phyloP scores from a whole-genome alignment of 2,113 vertebrate genomes.

The Sminthopsis crassicaudata region DNA sequence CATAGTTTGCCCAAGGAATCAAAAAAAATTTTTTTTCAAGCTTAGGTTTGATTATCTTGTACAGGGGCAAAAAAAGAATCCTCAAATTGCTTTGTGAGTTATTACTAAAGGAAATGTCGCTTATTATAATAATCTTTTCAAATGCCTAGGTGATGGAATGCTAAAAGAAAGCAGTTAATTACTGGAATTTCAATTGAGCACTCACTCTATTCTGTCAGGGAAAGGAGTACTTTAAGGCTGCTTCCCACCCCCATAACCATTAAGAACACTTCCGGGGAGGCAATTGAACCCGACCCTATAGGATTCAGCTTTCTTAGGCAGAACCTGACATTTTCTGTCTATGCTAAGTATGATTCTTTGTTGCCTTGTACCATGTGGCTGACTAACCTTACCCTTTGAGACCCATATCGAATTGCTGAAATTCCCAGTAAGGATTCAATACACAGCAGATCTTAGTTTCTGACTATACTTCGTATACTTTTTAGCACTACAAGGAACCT shows the following conservation, averaged over 20 bases:
- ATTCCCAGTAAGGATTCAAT: background rate
- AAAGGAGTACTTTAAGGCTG: background rate
- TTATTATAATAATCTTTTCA: background rate
- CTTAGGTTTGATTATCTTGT: no score
- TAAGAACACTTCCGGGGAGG: background rate
- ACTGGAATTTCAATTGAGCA: background rate
- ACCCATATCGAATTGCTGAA: background rate
- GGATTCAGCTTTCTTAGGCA: background rate
- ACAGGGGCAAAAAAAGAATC: background rate
- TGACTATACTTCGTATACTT: background rate
- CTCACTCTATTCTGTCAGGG: background rate
- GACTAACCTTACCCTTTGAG: background rate
- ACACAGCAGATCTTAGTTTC: background rate
- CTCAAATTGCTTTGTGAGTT: background rate
- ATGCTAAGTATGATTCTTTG: background rate
- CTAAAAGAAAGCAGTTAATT: background rate
- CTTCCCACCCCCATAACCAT: no score
- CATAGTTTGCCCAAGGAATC: background rate
- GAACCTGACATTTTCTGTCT: accelerated
- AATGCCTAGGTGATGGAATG: background rate
- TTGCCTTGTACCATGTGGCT: accelerated
- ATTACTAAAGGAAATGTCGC: background rate
- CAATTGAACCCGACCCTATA: background rate
- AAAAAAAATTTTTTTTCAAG: background rate
- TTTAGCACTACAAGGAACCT: background rate